A percentile compares a stretch with the other conserved stretches of the same genome.
Evolutionary conservation across 2,797 vertebrate genomes (phyloP).

Genomic region (Siniperca obscura): DNA sequence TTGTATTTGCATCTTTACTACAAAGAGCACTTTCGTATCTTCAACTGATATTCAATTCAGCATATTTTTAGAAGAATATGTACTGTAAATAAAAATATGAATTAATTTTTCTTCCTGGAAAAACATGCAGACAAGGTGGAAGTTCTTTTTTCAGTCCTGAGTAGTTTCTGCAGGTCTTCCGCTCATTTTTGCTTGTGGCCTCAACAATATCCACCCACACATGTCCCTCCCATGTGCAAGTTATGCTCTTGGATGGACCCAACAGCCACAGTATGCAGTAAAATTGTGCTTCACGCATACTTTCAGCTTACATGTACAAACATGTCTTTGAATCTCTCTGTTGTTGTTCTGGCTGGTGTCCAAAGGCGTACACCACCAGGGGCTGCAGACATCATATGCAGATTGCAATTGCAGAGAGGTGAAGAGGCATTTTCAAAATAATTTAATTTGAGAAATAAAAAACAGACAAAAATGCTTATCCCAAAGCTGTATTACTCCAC

Average conservation of each 20-base stretch:
- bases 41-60: too few relatives aligned
- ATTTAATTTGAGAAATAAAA: background rate
- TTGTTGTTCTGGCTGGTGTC: background rate
- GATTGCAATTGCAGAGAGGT: background rate
- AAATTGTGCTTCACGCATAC: background rate
- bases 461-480: background rate
- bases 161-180: background rate
- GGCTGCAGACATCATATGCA: conserved; percentile 7
- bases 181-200: background rate
- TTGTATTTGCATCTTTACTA: background rate
- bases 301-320: too few relatives aligned
- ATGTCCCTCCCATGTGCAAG: background rate
- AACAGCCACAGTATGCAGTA: background rate
- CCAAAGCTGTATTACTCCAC: background rate
- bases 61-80: background rate
- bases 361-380: conserved; percentile 5
- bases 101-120: background rate
- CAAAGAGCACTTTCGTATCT: background rate
- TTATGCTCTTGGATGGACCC: background rate
- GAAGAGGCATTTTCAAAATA: background rate
- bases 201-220: background rate
- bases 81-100: background rate
- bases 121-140: background rate
- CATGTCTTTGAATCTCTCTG: background rate
- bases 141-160: background rate